These are phyloP conservation scores for Danio kyathit DNA, from an alignment of 2,797 vertebrate species.

Conservation along the genomic window DNA sequence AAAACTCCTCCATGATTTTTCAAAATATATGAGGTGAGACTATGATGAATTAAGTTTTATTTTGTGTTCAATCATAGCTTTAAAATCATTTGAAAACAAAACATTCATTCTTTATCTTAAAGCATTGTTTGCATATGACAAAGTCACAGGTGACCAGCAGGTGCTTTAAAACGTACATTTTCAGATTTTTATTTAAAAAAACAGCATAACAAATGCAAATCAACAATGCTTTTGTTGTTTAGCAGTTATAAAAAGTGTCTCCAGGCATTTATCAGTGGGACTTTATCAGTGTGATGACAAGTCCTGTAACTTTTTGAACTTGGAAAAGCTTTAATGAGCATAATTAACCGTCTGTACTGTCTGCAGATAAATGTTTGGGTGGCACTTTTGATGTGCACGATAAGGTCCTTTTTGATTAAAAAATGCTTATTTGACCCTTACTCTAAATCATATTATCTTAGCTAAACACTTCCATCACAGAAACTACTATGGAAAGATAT, in stretches of 20 bases:
- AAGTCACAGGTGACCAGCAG: neutral
- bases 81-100: neutral
- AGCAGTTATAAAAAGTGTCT: neutral
- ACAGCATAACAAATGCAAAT: neutral
- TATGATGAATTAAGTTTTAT: too few relatives aligned
- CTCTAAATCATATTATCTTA: too few relatives aligned
- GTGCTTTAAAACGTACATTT: too few relatives aligned
- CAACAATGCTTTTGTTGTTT: neutral
- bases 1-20: neutral
- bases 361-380: neutral
- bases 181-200: neutral
- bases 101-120: neutral
- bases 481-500: neutral
- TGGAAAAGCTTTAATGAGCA: neutral
- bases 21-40: neutral
- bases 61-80: too few relatives aligned
- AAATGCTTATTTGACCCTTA: neutral
- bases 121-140: neutral
- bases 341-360: neutral
- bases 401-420: neutral
- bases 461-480: neutral
- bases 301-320: too few relatives aligned
- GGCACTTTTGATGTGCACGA: neutral
- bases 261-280: neutral
- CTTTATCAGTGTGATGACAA: conserved; percentile 5